Percentiles rank a stretch among this genome's conserved stretches.
Conservation (phyloP, 2,113 vertebrate genomes). For the Struthio camelus region DNA sequence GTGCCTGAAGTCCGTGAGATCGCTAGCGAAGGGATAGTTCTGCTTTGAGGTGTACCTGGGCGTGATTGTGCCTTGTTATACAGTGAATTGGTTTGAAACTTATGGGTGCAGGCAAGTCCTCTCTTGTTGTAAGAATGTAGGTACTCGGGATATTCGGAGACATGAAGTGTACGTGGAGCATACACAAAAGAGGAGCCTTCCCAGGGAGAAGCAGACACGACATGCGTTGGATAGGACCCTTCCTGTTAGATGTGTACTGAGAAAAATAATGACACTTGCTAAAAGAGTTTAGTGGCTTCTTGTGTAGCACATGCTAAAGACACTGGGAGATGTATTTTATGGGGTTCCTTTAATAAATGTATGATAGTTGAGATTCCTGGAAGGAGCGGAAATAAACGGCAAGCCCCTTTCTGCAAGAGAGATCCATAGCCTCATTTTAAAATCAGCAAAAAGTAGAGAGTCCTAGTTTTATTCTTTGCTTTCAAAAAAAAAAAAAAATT, state of each 20-base stretch:
- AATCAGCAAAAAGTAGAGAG: neutral
- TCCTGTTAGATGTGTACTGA: neutral
- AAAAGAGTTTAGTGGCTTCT: conserved; percentile 36
- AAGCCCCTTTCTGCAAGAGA: conserved; percentile 32
- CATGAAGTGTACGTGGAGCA: neutral
- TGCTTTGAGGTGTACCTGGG: neutral
- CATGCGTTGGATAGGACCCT: neutral
- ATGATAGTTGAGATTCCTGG: conserved; percentile 71
- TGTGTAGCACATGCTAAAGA: conserved; percentile 48
- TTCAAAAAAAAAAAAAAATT: conserved; percentile 25
- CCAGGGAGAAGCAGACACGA: neutral
- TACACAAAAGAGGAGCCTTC: neutral
- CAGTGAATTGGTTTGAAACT: neutral
- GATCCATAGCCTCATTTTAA: conserved; percentile 10
- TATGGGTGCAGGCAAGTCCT: neutral
- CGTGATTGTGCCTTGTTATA: neutral
- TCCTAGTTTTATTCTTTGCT: neutral
- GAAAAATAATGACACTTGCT: conserved; percentile 43
- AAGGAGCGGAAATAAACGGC: conserved; percentile 66
- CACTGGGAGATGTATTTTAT: conserved; percentile 58
- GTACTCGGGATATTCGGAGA: neutral
- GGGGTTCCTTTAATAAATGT: conserved; percentile 73
- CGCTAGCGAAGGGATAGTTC: neutral
- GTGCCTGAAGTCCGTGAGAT: neutral
- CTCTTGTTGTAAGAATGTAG: neutral